Evolutionary conservation across 2,888 invertebrate species (phyloP), one percentile per base, ranked within the genome.

Genomic region (Vandiemenella viatica): DNA sequence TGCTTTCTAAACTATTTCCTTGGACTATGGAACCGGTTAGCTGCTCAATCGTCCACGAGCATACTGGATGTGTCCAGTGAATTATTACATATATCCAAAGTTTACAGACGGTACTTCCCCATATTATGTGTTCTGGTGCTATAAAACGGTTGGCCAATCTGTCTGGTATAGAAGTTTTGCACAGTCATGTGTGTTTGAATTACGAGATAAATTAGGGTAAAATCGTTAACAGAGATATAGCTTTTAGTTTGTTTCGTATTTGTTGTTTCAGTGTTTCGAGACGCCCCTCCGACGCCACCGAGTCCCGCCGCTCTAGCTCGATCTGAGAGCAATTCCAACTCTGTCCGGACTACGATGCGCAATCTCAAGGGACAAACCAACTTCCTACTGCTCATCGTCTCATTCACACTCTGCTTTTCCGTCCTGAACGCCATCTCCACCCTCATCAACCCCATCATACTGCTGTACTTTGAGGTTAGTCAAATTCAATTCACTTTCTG

Each of bases 391-490:
- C 75, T 95, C 13, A 72, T 91, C 45, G 62, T 86, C 47, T 87
- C 91, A 4, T 95, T 95, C 62, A 92, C 93, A 2, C 80, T 95
- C 60, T 96, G 95, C 67, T 91, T 93, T 5, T 96, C 96, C 2
- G 87, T 88, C 7, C 96, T 95, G 67, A 97, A 97, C 65, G 96
- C 95, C 20, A 88, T 97, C 57, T 93, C 95, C 1, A 98, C 97
- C 0, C 76, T 95, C 32, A 67, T 97, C 40, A 93, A 91, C 66
- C 84, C 85, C 69, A 82, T 95, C 59, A 79, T 97, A 32, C 69
- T 89, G 16, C 68, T 71, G 51, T 83, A 92, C 66, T 93, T 87
- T 67, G 81, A 82, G 59, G 88, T 87, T n/a, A n/a, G n/a, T n/a
- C n/a, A n/a, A n/a, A n/a, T n/a, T n/a, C n/a, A n/a, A n/a, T n/a